phyloP scores from a whole-genome alignment of 2,113 vertebrate species.

The Zosterops borbonicus region DNA sequence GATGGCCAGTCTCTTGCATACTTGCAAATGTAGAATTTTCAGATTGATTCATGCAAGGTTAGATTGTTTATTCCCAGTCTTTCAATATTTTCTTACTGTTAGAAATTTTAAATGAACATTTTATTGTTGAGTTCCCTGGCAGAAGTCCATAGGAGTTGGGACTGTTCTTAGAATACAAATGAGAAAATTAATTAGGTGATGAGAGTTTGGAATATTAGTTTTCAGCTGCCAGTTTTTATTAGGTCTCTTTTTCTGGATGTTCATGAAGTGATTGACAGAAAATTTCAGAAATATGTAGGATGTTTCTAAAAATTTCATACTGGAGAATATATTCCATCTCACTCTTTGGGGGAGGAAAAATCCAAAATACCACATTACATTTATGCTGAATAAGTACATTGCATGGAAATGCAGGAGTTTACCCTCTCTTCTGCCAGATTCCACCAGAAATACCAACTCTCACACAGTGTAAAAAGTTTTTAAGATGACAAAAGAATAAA shows the following conservation, averaged over 20 bases:
- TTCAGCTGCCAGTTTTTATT: slow-evolving; percentile 20
- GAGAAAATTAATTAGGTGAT: slow-evolving; percentile 46
- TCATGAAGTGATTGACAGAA: background rate
- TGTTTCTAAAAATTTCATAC: background rate
- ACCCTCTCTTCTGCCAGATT: background rate
- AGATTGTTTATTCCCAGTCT: background rate
- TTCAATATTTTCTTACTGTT: slow-evolving; percentile 11
- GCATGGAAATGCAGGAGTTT: background rate
- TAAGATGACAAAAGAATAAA: background rate
- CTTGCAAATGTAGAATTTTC: background rate
- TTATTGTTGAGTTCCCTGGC: background rate
- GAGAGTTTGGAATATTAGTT: slow-evolving; percentile 12
- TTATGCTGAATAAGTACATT: background rate
- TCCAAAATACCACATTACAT: background rate
- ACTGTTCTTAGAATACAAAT: background rate
- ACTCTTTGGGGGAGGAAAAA: rapidly evolving
- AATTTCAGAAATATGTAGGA: background rate
- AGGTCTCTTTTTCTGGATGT: background rate
- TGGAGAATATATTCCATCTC: background rate
- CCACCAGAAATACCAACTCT: background rate
- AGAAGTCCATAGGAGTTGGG: background rate
- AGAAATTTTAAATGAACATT: background rate
- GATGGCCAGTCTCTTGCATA: background rate
- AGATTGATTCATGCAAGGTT: background rate
- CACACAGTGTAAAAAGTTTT: background rate